Conservation (phyloP, 2,797 vertebrate species). For the Danio choprae region DNA sequence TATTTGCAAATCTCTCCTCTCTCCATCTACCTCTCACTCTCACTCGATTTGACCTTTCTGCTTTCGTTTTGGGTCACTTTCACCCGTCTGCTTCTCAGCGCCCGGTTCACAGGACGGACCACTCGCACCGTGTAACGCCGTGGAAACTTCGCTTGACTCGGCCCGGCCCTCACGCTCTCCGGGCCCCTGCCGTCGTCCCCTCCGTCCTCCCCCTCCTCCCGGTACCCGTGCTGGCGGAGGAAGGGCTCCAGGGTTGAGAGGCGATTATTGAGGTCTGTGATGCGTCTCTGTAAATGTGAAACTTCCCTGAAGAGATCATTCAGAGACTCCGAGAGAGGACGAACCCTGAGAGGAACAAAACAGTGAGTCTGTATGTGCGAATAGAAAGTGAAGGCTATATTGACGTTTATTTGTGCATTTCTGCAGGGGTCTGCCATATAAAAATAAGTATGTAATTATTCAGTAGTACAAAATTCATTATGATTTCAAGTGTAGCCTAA, state of each 20-base stretch:
- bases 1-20: constrained; percentile 3
- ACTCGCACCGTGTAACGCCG: constrained; percentile 48
- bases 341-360: constrained; percentile 79
- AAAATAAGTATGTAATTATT: too few species aligned
- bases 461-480: too few species aligned
- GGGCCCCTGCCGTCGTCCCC: constrained; percentile 50
- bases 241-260: constrained; percentile 83
- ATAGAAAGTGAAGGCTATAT: background rate
- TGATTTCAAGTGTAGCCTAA: too few species aligned
- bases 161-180: constrained; percentile 60
- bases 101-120: constrained; percentile 54
- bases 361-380: background rate
- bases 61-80: constrained; percentile 67
- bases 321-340: constrained; percentile 86
- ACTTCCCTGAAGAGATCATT: constrained; percentile 90
- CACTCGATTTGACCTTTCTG: constrained; percentile 57
- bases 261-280: constrained; percentile 86
- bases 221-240: constrained; percentile 83
- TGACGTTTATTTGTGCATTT: too few species aligned
- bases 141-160: constrained; percentile 59
- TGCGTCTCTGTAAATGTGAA: constrained; percentile 83
- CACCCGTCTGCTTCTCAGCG: constrained; percentile 72
- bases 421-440: too few species aligned
- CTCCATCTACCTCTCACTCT: constrained; percentile 54
- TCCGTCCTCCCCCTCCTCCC: constrained; percentile 60